phyloP scores from a whole-genome alignment of 1,140 invertebrate species.

The Aethina tumida region DNA sequence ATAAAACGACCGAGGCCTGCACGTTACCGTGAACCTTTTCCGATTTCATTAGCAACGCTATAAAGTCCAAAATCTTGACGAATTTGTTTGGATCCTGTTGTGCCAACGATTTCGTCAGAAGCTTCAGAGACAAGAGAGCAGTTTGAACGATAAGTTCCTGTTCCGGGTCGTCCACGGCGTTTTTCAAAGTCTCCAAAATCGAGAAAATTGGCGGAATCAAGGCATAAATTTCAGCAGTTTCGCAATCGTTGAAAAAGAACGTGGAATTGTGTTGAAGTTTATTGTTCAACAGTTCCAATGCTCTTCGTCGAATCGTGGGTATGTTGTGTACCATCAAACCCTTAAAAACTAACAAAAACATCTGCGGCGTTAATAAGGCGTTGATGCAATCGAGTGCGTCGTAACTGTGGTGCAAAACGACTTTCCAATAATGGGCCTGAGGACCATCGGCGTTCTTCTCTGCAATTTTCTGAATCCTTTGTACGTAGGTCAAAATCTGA shows the following conservation, averaged over 20 bases:
- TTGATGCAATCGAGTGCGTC: conserved; percentile 70
- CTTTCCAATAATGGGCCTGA: conserved; percentile 68
- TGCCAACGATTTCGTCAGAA: conserved; percentile 62
- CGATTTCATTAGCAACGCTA: conserved; percentile 49
- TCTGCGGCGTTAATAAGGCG: conserved; percentile 59
- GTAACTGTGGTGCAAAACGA: conserved; percentile 63
- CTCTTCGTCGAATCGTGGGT: conserved; percentile 61
- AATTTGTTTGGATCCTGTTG: conserved; percentile 52
- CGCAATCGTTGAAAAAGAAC: conserved; percentile 46
- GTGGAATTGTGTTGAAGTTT: conserved; percentile 61
- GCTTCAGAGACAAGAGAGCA: conserved; percentile 69
- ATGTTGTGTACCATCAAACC: conserved; percentile 59
- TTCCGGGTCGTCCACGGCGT: conserved; percentile 34
- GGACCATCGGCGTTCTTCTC: conserved; percentile 43
- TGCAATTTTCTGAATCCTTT: conserved; percentile 47
- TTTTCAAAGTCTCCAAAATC: conserved; percentile 44
- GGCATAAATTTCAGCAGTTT: conserved; percentile 39
- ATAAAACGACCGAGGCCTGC: conserved; percentile 63
- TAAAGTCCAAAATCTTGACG: conserved; percentile 48
- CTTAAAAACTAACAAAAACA: conserved; percentile 68
- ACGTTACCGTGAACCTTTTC: conserved; percentile 54
- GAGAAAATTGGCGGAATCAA: conserved; percentile 51
- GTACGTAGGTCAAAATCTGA: conserved; percentile 54
- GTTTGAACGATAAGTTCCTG: conserved; percentile 66
- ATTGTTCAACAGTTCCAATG: conserved; percentile 72